Percentiles rank a stretch among this genome's conserved stretches.
These are phyloP conservation scores for Drosophila recens DNA, from an alignment of 2,888 invertebrate species.

Conservation along the genomic window DNA sequence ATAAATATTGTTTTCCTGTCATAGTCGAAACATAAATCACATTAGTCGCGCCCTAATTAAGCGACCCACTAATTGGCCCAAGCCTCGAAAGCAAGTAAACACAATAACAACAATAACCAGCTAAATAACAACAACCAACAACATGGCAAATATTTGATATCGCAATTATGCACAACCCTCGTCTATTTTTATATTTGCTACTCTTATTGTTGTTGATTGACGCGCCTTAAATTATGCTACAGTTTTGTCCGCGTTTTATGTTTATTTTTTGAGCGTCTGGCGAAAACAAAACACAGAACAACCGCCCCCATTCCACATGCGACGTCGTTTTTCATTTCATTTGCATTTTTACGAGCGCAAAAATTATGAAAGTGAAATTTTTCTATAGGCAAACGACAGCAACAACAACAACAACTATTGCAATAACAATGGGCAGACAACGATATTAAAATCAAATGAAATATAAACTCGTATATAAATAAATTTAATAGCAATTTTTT, in stretches of 20 bases:
- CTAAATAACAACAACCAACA: background rate
- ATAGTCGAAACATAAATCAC: slow-evolving; percentile 47
- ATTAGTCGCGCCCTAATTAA: slow-evolving; percentile 52
- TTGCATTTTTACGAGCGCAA: slow-evolving; percentile 64
- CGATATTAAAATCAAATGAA: slow-evolving; percentile 61
- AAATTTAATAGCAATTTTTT: slow-evolving; percentile 44
- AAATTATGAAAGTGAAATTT: slow-evolving; percentile 65
- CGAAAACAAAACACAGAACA: slow-evolving; percentile 35
- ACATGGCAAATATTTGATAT: slow-evolving; percentile 44
- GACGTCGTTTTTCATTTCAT: slow-evolving; percentile 52
- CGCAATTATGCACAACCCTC: slow-evolving; percentile 33
- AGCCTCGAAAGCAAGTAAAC: slow-evolving; percentile 20
- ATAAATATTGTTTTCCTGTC: slow-evolving; percentile 26
- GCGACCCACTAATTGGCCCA: slow-evolving; percentile 57
- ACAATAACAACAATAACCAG: slow-evolving; percentile 11
- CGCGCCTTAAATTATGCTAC: slow-evolving; percentile 70
- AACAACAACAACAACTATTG: slow-evolving; percentile 5
- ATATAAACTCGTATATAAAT: slow-evolving; percentile 50
- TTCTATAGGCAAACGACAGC: slow-evolving; percentile 29
- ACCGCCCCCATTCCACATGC: background rate
- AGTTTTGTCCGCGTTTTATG: slow-evolving; percentile 25
- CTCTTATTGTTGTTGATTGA: slow-evolving; percentile 37
- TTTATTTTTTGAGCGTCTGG: slow-evolving; percentile 19
- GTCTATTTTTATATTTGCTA: slow-evolving; percentile 11
- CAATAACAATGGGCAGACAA: slow-evolving; percentile 10